These are phyloP conservation scores for Panulirus ornatus DNA, from an alignment of 1,140 invertebrate species.

Conservation along the genomic window DNA sequence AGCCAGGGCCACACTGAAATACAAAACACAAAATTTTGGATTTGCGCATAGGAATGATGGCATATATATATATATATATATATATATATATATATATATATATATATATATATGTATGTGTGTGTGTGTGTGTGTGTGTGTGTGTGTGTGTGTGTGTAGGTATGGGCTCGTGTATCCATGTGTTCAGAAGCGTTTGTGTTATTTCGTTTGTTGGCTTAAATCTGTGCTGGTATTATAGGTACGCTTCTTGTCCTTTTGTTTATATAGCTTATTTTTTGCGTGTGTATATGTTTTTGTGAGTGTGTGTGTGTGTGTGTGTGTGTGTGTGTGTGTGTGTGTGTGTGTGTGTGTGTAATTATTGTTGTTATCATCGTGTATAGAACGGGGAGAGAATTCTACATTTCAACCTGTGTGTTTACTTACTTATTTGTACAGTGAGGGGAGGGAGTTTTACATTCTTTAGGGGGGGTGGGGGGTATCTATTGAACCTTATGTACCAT, in stretches of 20 bases:
- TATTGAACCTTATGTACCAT: no score
- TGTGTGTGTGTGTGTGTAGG: conserved; percentile 10
- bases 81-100: conserved; percentile 39
- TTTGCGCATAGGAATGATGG: no score
- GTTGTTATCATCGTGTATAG: no score
- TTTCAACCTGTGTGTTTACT: no score
- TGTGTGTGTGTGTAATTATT: conserved; percentile 8
- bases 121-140: conserved; percentile 24
- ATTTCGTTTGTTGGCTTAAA: conserved; percentile 2
- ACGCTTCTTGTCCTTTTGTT: neutral
- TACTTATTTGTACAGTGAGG: no score
- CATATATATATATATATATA: conserved; percentile 50
- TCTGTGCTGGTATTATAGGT: neutral
- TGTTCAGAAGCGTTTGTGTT: conserved; percentile 8
- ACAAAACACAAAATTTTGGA: no score
- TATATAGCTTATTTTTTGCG: conserved; percentile 20
- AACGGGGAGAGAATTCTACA: no score
- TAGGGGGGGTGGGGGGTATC: no score
- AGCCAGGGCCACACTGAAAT: no score
- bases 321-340: conserved; percentile 22
- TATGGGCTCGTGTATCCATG: conserved; percentile 14
- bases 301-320: conserved; percentile 20
- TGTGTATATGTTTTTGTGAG: conserved; percentile 22
- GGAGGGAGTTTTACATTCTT: no score
- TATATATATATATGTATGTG: conserved; percentile 31